A percentile compares a stretch with the other conserved stretches of the same genome.
These are phyloP conservation scores for Bos javanicus DNA, from an alignment of 2,113 vertebrate genomes.

Conservation along the genomic window DNA sequence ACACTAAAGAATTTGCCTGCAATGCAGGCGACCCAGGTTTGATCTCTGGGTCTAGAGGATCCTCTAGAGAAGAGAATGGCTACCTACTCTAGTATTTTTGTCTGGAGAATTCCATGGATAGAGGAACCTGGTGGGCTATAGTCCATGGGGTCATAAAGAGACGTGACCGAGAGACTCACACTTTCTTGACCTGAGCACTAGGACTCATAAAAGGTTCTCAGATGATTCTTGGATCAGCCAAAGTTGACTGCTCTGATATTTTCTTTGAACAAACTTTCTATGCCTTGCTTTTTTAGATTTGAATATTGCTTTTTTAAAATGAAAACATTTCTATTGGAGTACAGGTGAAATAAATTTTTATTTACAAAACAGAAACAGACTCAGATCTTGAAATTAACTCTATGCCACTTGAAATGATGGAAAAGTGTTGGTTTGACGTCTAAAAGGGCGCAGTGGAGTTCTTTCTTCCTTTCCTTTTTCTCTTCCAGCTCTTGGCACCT, in stretches of 20 bases:
- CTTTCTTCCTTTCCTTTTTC: background rate
- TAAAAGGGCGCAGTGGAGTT: background rate
- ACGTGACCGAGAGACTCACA: accelerated
- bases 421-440: background rate
- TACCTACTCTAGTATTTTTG: background rate
- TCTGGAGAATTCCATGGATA: background rate
- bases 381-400: background rate
- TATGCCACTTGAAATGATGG: background rate
- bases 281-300: background rate
- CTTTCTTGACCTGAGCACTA: background rate
- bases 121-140: background rate
- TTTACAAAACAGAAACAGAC: background rate
- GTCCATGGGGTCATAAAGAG: background rate
- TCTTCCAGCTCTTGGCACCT: background rate
- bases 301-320: background rate
- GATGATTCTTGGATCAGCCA: background rate
- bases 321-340: background rate
- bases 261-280: background rate
- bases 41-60: background rate
- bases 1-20: background rate
- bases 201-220: background rate
- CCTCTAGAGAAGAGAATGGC: background rate
- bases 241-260: background rate
- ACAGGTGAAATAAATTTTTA: background rate
- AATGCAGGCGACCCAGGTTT: accelerated